Evolutionary conservation across 2,113 vertebrate genomes (phyloP).

Genomic region (Camelus bactrianus): DNA sequence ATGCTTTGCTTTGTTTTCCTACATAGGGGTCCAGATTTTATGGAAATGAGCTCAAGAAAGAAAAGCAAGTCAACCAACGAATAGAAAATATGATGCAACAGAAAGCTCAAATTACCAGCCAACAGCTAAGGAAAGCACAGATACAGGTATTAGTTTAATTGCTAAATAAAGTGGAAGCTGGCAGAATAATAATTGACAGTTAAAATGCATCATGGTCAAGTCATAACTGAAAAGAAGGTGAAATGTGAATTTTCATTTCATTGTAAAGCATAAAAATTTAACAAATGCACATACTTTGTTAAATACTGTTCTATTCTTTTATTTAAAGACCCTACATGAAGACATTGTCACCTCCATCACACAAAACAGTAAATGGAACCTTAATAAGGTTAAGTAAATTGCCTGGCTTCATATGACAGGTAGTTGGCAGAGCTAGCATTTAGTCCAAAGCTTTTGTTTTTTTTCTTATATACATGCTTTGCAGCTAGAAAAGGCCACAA

Average conservation of each 20-base stretch:
- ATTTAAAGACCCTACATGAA: background rate
- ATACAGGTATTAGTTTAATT: slow-evolving; percentile 88
- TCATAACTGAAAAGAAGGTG: background rate
- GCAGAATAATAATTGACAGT: slow-evolving; percentile 28
- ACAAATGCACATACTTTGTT: background rate
- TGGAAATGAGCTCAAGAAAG: slow-evolving; percentile 96
- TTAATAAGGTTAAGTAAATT: slow-evolving; percentile 31
- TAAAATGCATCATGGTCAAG: slow-evolving; percentile 1
- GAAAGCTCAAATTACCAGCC: slow-evolving; percentile 91
- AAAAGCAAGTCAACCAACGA: slow-evolving; percentile 96
- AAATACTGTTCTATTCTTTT: background rate
- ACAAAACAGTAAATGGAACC: background rate
- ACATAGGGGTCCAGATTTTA: slow-evolving; percentile 97
- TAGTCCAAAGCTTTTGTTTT: slow-evolving; percentile 2
- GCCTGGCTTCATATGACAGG: background rate
- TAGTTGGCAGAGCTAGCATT: slow-evolving; percentile 16
- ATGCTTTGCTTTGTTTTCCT: slow-evolving; percentile 61
- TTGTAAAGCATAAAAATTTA: background rate
- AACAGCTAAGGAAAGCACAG: slow-evolving; percentile 93
- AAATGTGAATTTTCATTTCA: background rate
- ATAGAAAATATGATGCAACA: slow-evolving; percentile 96
- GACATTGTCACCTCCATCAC: background rate
- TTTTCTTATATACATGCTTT: slow-evolving; percentile 8
- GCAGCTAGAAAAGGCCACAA: background rate
- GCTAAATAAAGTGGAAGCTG: background rate